Conservation (phyloP, 2,888 invertebrate species). For the Rhimphoctona megacephalus region DNA sequence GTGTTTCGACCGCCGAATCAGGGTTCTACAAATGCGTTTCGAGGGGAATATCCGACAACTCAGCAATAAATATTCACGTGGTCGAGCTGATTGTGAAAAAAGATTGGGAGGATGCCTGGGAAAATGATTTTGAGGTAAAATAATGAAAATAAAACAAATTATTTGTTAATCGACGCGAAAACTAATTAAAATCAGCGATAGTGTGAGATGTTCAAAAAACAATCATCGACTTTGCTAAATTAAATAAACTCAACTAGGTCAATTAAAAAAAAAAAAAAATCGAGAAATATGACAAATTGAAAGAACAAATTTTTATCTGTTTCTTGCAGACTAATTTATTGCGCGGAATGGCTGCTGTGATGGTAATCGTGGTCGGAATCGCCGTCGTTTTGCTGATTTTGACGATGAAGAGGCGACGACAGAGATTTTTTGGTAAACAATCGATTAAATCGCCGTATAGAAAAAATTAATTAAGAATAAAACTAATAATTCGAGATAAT, state of each 20-base stretch:
- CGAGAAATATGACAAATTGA: background rate
- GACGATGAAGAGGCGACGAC: conserved; percentile 74
- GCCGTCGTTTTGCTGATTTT: conserved; percentile 79
- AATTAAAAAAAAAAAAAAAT: background rate
- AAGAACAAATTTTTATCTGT: conserved; percentile 25
- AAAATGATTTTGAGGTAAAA: conserved; percentile 83
- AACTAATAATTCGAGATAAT: background rate
- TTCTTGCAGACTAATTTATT: conserved; percentile 79
- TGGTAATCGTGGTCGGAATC: conserved; percentile 79
- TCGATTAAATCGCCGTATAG: conserved; percentile 4
- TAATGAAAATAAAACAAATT: background rate
- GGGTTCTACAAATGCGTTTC: conserved; percentile 89
- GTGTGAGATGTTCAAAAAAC: background rate
- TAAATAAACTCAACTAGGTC: background rate
- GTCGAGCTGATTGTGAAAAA: conserved; percentile 88
- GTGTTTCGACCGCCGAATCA: conserved; percentile 87
- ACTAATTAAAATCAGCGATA: background rate
- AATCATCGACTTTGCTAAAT: background rate
- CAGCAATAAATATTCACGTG: conserved; percentile 86
- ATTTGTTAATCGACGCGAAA: no score
- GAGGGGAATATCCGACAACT: conserved; percentile 86
- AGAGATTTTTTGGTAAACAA: conserved; percentile 80
- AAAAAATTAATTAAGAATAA: background rate
- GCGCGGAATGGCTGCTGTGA: conserved; percentile 79
- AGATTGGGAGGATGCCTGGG: conserved; percentile 83